Percentiles rank a stretch among this genome's conserved stretches.
These are phyloP conservation scores for Epicampocera succincta DNA, from an alignment of 2,888 invertebrate genomes.

Conservation along the genomic window DNA sequence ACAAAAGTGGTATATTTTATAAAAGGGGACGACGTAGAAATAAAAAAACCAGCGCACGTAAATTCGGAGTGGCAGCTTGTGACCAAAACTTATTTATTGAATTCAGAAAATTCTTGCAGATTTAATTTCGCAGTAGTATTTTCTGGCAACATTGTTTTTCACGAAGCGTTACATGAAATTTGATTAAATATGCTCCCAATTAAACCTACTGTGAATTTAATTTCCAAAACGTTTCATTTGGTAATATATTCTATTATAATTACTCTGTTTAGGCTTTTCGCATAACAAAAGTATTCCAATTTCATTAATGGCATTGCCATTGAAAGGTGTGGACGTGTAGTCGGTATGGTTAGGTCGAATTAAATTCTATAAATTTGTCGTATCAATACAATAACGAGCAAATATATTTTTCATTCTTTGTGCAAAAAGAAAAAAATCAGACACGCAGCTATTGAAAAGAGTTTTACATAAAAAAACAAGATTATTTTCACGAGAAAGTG, in stretches of 20 bases:
- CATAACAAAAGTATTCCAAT: conserved; percentile 67
- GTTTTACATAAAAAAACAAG: conserved; percentile 43
- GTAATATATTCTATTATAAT: conserved; percentile 7
- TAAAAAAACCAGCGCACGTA: too few relatives aligned
- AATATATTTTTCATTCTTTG: conserved; percentile 63
- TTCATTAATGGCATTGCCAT: conserved; percentile 77
- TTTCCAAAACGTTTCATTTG: conserved; percentile 14
- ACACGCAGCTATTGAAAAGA: conserved; percentile 45
- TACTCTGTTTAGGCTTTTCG: conserved; percentile 21
- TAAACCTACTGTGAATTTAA: conserved; percentile 1
- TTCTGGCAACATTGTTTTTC: neutral
- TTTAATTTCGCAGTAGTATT: too few relatives aligned
- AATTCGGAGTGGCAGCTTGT: too few relatives aligned
- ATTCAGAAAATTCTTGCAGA: too few relatives aligned
- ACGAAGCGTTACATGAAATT: neutral
- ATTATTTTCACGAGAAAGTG: conserved; percentile 47
- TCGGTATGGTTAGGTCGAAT: conserved; percentile 29
- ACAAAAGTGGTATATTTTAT: too few relatives aligned
- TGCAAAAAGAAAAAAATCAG: conserved; percentile 19
- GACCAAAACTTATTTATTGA: too few relatives aligned
- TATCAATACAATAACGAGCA: conserved; percentile 65
- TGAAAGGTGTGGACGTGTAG: conserved; percentile 76
- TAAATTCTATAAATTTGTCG: conserved; percentile 46
- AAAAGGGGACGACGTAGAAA: too few relatives aligned
- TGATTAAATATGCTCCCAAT: conserved; percentile 1